Evolutionary conservation across 2,888 invertebrate species (phyloP).

Genomic region (Prosopocoilus inquinatus): DNA sequence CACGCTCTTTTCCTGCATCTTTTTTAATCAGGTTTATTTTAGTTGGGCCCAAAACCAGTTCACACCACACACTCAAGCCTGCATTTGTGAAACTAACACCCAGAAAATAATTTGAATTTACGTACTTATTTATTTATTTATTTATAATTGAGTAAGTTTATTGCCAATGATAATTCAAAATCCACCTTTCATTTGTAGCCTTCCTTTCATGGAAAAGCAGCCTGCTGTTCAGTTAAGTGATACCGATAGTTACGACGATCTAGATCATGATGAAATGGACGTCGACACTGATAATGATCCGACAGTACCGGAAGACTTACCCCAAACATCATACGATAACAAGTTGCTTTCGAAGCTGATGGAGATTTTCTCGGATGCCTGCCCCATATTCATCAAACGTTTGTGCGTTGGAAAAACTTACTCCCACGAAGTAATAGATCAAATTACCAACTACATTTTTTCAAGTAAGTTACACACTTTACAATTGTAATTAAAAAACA

Average conservation of each 20-base stretch:
- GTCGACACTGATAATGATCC: not conserved
- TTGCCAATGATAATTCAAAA: too few species aligned
- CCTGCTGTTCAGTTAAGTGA: not conserved
- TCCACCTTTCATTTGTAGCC: too few species aligned
- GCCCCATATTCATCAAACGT: constrained; percentile 32
- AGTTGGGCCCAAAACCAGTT: too few species aligned
- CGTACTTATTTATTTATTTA: too few species aligned
- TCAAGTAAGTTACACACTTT: constrained; percentile 18
- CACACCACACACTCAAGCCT: too few species aligned
- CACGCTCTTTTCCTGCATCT: too few species aligned
- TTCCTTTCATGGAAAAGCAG: too few species aligned
- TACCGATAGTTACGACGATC: not conserved
- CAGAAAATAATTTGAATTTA: too few species aligned
- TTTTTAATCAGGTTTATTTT: too few species aligned
- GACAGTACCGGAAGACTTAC: not conserved
- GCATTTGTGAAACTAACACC: too few species aligned
- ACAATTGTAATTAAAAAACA: not conserved
- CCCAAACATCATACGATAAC: constrained; percentile 2
- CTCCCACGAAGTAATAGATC: constrained; percentile 24
- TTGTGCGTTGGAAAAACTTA: constrained; percentile 29
- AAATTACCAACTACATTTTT: constrained; percentile 29
- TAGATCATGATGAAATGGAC: constrained; percentile 2
- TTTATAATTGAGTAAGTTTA: not conserved
- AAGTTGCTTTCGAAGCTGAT: constrained; percentile 25
- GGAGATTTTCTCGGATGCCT: constrained; percentile 40